phyloP scores from a whole-genome alignment of 2,888 invertebrate species.

The Rosalia funebris region DNA sequence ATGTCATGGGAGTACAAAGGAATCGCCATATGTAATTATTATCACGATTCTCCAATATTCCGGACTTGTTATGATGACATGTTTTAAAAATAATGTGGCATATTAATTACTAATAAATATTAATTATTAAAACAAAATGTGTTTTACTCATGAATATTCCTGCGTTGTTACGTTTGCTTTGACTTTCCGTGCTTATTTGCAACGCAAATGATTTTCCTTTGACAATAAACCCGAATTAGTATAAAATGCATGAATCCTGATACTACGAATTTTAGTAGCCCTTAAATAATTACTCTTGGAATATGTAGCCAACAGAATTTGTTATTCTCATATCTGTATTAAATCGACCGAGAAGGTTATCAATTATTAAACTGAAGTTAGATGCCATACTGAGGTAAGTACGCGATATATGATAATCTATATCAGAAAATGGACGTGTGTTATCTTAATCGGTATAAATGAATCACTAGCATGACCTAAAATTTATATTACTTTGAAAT shows the following conservation, averaged over 20 bases:
- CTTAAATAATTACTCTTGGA: background rate
- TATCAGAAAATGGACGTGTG: too few relatives aligned
- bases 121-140: constrained; percentile 41
- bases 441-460: too few relatives aligned
- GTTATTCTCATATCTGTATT: background rate
- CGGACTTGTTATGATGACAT: constrained; percentile 53
- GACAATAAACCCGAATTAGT: constrained; percentile 35
- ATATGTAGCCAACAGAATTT: background rate
- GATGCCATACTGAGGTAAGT: too few relatives aligned
- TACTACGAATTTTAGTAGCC: constrained; percentile 11
- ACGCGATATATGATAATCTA: too few relatives aligned
- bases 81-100: constrained; percentile 61
- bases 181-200: constrained; percentile 30
- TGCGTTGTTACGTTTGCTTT: background rate
- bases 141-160: constrained; percentile 26
- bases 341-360: background rate
- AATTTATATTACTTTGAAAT: too few relatives aligned
- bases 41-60: constrained; percentile 27
- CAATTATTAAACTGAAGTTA: too few relatives aligned
- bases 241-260: constrained; percentile 28
- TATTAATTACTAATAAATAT: constrained; percentile 59
- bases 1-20: constrained; percentile 30
- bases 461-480: too few relatives aligned
- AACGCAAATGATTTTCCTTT: constrained; percentile 33
- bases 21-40: constrained; percentile 8